Conservation (phyloP, 2,797 vertebrate genomes). For the Mergus octosetaceus region DNA sequence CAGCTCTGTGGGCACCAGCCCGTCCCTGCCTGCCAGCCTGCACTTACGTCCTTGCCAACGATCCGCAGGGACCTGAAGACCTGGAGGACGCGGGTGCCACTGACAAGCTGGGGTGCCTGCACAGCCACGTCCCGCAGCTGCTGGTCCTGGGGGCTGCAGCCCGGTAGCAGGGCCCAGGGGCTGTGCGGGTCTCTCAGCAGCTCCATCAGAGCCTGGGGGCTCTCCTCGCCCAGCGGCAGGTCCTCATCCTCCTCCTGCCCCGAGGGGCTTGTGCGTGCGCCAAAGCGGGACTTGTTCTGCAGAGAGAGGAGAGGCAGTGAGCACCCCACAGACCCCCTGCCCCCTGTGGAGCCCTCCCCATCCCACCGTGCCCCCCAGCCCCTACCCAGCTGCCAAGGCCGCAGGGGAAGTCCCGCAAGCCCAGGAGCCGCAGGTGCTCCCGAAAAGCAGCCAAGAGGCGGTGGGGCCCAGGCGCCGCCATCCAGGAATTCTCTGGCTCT, state of each 20-base stretch:
- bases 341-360: fast-evolving
- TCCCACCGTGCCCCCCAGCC: fast-evolving
- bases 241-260: background rate
- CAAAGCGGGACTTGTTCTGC: background rate
- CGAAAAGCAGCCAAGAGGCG: conserved; percentile 72
- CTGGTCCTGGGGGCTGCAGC: conserved; percentile 74
- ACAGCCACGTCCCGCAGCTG: conserved; percentile 77
- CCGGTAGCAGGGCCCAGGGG: conserved; percentile 76
- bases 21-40: background rate
- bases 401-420: conserved; percentile 85
- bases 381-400: conserved; percentile 85
- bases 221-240: conserved; percentile 61
- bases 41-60: conserved; percentile 80
- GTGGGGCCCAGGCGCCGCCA: background rate
- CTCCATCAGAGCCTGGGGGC: conserved; percentile 65
- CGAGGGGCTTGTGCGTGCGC: fast-evolving
- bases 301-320: background rate
- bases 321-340: background rate
- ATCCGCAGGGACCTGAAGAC: conserved; percentile 79
- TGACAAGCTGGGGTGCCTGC: conserved; percentile 54
- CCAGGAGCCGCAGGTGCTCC: conserved; percentile 73
- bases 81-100: conserved; percentile 54
- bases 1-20: background rate
- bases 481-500: background rate
- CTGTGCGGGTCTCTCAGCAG: conserved; percentile 78